phyloP scores from a whole-genome alignment of 2,888 invertebrate species.

The Hirtodrosophila trivittata region DNA sequence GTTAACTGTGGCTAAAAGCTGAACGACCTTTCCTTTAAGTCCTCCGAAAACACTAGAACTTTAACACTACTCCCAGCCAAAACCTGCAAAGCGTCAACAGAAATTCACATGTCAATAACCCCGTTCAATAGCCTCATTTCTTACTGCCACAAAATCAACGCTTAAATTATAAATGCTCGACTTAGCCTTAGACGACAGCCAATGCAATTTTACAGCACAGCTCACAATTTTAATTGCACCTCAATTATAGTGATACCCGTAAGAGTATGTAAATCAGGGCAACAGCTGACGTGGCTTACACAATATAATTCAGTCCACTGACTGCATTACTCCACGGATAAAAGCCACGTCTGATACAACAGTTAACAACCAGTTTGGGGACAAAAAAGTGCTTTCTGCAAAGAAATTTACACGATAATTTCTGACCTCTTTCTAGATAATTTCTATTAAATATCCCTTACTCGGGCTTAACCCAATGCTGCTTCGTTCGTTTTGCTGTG shows the following conservation, averaged over 20 bases:
- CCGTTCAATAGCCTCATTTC: slow-evolving; percentile 30
- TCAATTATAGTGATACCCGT: slow-evolving; percentile 26
- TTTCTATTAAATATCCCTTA: too few relatives aligned
- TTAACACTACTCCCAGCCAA: not conserved
- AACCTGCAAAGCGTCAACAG: not conserved
- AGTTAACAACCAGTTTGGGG: too few relatives aligned
- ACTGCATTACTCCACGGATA: too few relatives aligned
- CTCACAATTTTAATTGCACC: slow-evolving; percentile 66
- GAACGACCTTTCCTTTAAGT: not conserved
- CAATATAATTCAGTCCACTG: too few relatives aligned
- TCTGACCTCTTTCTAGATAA: too few relatives aligned
- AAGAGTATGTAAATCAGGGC: slow-evolving; percentile 38
- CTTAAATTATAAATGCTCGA: slow-evolving; percentile 54
- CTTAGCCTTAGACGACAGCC: slow-evolving; percentile 39
- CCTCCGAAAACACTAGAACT: not conserved
- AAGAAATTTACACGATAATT: too few relatives aligned
- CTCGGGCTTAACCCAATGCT: too few relatives aligned
- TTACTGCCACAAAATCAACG: slow-evolving; percentile 36
- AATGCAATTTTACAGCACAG: slow-evolving; percentile 62
- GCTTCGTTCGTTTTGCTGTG: too few relatives aligned
- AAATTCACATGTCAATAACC: slow-evolving; percentile 61
- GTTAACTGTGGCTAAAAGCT: slow-evolving; percentile 8
- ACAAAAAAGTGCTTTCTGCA: too few relatives aligned
- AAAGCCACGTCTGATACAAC: too few relatives aligned
- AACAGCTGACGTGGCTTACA: slow-evolving; percentile 53